phyloP scores from a whole-genome alignment of 2,113 vertebrate species.

The Hydropotes inermis region DNA sequence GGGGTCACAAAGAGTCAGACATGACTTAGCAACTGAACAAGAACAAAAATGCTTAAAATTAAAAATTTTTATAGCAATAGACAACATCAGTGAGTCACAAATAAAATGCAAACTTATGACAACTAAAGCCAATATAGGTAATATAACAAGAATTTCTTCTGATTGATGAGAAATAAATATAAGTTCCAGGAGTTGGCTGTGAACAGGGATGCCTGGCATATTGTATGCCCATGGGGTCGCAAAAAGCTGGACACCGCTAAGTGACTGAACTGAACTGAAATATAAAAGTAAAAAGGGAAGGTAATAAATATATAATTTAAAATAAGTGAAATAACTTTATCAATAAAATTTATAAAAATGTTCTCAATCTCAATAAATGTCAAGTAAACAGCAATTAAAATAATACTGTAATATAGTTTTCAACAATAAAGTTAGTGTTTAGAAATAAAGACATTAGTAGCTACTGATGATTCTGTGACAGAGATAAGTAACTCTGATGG shows the following conservation, averaged over 20 bases:
- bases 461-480: not conserved
- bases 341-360: not conserved
- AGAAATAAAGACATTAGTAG: not conserved
- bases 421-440: not conserved
- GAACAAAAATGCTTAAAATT: not conserved
- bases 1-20: not conserved
- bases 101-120: not conserved
- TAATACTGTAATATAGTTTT: not conserved
- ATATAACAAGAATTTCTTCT: not conserved
- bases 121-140: not conserved
- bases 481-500: not conserved
- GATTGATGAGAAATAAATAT: not conserved
- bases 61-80: not conserved
- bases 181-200: not conserved
- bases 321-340: not conserved
- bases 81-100: not conserved
- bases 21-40: not conserved
- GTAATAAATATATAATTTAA: not conserved
- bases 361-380: not conserved
- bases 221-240: rapidly evolving
- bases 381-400: not conserved
- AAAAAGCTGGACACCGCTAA: not conserved
- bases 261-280: not conserved
- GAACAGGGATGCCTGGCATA: not conserved
- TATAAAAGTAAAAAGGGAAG: not conserved